Conservation (phyloP, 2,888 invertebrate genomes). For the Latrodectus hesperus region DNA sequence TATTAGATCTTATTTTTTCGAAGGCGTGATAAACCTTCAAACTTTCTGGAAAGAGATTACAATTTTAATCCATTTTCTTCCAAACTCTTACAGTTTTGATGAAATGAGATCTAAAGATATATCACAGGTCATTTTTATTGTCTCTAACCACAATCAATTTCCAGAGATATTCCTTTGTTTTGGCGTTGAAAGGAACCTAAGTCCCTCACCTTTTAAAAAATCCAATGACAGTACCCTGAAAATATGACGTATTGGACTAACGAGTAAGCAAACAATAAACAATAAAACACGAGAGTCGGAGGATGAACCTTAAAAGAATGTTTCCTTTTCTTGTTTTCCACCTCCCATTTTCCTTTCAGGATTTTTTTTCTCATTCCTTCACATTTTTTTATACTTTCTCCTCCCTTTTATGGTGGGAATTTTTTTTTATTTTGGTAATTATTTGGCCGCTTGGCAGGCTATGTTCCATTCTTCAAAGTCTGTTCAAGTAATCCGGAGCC, state of each 20-base stretch:
- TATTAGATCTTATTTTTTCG: not conserved
- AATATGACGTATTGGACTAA: slow-evolving; percentile 58
- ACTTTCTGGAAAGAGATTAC: not conserved
- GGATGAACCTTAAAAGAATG: slow-evolving; percentile 57
- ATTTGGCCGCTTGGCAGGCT: slow-evolving; percentile 65
- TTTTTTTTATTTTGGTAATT: slow-evolving; percentile 65
- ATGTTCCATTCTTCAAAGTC: slow-evolving; percentile 67
- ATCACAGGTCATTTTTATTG: slow-evolving; percentile 32
- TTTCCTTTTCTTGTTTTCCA: slow-evolving; percentile 61
- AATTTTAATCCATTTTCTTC: slow-evolving; percentile 14
- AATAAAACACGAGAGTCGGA: slow-evolving; percentile 28
- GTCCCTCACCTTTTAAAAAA: slow-evolving; percentile 35
- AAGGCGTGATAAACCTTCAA: not conserved
- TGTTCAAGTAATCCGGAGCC: slow-evolving; percentile 60
- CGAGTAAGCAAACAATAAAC: slow-evolving; percentile 65
- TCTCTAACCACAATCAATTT: slow-evolving; percentile 49
- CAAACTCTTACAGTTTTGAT: not conserved
- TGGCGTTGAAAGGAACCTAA: slow-evolving; percentile 42
- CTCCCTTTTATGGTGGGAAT: slow-evolving; percentile 43
- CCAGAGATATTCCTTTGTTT: slow-evolving; percentile 28
- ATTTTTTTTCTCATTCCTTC: slow-evolving; percentile 34
- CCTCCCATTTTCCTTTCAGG: slow-evolving; percentile 52
- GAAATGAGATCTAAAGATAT: slow-evolving; percentile 37
- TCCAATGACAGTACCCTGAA: slow-evolving; percentile 51
- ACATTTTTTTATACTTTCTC: slow-evolving; percentile 44